Base-by-base conservation (phyloP, 2,888 invertebrate genomes). In the Piscicola geometra region DNA sequence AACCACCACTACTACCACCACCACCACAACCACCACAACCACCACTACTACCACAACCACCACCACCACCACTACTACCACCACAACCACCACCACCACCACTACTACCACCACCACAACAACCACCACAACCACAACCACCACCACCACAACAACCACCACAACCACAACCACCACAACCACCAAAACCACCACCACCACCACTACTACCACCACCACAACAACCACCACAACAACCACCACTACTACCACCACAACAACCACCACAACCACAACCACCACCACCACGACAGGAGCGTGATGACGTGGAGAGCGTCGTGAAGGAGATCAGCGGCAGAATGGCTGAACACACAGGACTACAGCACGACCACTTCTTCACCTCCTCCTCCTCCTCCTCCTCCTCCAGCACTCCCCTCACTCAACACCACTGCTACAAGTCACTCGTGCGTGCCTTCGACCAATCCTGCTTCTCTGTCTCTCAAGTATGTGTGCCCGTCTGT, bases 401-500 rank as follows among this genome's bases (percentile, higher is more conserved):
- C 36, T n/a, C 41, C 28, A 80, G 80, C 33, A 79, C 80, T 71
- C 78, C 79, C n/a, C 80, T 85, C 64, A 80, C 76, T 18, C 80
- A 83, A 76, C 81, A 82, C 76, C 81, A 82, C 21, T 88, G 87
- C 79, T 87, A 87, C 81, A 83, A 84, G 77, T 78, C 80, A 25
- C 82, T 82, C 21, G 82, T 84, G 18, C 81, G 82, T 60, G 76
- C 82, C 75, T 84, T 86, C 77, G 81, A 82, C 71, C 78, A 81
- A 52, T 80, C 81, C 32, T 88, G 87, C 80, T 84, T 85, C 78
- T 83, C 84, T 73, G 81, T 86, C 56, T 83, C 84, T 68, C 80
- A 83, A 83, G 87, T 86, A n/a, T n/a, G n/a, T n/a, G n/a, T n/a
- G n/a, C n/a, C n/a, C n/a, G n/a, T n/a, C n/a, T n/a, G n/a, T n/a